Percentiles rank a stretch among this genome's conserved stretches.
Evolutionary conservation across 2,113 vertebrate species (phyloP).

Genomic region (Madoqua kirkii): DNA sequence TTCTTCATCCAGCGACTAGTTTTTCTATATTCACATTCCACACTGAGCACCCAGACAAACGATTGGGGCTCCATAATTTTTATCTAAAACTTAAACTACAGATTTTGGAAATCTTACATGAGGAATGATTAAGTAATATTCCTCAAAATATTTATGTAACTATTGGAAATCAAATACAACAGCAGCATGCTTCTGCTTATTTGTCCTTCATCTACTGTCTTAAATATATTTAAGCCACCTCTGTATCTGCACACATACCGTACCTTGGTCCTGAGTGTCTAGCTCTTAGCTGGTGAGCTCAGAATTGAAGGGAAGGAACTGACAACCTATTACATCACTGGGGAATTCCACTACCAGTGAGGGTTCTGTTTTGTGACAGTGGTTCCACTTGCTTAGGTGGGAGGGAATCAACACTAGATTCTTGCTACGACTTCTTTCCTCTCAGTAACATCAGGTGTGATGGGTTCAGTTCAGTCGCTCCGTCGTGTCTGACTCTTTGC

Average conservation of each 20-base stretch:
- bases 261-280: not conserved
- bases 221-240: not conserved
- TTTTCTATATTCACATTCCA: not conserved
- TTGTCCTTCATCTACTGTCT: not conserved
- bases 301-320: not conserved
- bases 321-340: not conserved
- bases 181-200: not conserved
- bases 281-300: not conserved
- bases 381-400: not conserved
- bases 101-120: not conserved
- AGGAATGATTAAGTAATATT: not conserved
- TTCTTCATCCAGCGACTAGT: not conserved
- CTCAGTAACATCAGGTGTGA: not conserved
- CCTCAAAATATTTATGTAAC: not conserved
- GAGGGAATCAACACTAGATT: not conserved
- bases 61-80: not conserved
- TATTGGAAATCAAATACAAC: not conserved
- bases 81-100: conserved; percentile 10
- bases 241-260: not conserved
- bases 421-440: not conserved
- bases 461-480: not conserved
- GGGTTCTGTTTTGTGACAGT: not conserved
- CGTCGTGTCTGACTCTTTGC: not conserved
- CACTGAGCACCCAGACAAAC: not conserved
- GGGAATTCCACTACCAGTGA: not conserved